Evolutionary conservation across 2,797 vertebrate genomes (phyloP).

Genomic region (Tragopan temminckii): DNA sequence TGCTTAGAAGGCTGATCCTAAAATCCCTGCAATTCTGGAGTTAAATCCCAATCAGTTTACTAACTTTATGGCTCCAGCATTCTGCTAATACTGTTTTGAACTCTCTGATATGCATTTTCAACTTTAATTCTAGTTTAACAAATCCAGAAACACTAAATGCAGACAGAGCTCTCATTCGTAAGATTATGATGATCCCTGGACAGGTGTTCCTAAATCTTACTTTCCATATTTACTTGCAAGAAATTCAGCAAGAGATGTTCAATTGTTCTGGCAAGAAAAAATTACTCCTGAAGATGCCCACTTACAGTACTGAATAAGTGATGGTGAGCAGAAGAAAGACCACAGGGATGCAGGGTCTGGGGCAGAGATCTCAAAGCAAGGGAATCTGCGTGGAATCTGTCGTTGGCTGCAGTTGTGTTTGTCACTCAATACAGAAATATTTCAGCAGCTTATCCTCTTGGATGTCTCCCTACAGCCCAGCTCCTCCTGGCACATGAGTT

Average conservation of each 20-base stretch:
- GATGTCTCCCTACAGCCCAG: background rate
- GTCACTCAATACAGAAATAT: background rate
- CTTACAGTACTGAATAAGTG: background rate
- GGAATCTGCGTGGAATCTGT: background rate
- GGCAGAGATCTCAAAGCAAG: background rate
- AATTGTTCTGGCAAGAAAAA: background rate
- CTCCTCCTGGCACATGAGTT: background rate
- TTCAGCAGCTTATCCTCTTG: background rate
- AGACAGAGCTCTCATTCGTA: background rate
- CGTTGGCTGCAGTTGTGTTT: background rate
- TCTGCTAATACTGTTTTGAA: background rate
- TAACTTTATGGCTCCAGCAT: background rate
- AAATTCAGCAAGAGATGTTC: background rate
- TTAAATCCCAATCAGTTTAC: conserved; percentile 4
- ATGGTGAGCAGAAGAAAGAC: background rate
- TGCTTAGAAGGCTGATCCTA: background rate
- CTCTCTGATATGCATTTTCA: background rate
- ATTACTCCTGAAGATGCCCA: background rate
- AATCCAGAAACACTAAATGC: background rate
- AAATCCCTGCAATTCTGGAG: background rate
- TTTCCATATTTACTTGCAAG: background rate
- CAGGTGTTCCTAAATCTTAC: background rate
- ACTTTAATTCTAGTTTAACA: background rate
- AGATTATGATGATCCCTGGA: background rate
- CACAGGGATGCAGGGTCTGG: background rate